Base-by-base conservation (phyloP, 2,888 invertebrate genomes). In the Lepetodrilus schrolli region DNA sequence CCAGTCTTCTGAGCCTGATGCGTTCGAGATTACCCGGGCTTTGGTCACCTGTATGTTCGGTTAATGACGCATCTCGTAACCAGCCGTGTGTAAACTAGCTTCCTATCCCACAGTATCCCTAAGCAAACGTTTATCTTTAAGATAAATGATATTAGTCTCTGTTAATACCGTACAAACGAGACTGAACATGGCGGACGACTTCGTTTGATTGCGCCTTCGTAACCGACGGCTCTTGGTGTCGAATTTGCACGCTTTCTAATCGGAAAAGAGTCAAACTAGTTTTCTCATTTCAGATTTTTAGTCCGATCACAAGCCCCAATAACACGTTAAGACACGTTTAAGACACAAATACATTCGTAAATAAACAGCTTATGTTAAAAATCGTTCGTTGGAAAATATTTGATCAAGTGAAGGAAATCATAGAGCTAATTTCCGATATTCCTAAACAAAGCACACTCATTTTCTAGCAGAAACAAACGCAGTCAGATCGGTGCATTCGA, bases 401-500 rank as follows among this genome's bases (percentile, higher is more conserved):
- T 58, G 58, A 58, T 58, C 58, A 30, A 34, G 17, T 58, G 30
- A 34, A 34, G 51, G n/a, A 58, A 23, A 23, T 30, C 34, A 58
- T 30, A 34, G 26, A 26, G 58, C 30, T 58, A 58, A 58, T 58
- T 58, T 58, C 58, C 58, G 58, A 58, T 58, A 58, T 30, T 58
- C 30, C 58, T 30, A 58, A 58, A 58, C 58, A 58, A 58, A 58
- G 58, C 30, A 58, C 58, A 58, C 58, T 58, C 58, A 58, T 58
- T 58, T 58, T 58, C 58, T 34, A 58, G 8, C 30, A 58, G 58
- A 58, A 58, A 58, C 58, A 58, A 58, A 58, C 58, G 34, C 7
- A 8, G 21, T 7, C 58, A 34, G 17, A 7, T 26, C 17, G 34
- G 30, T 23, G 58, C 30, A 58, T 30, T 30, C 13, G 58, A 58